Conservation (phyloP, 2,797 vertebrate species). For the Phalanger gymnotis region DNA sequence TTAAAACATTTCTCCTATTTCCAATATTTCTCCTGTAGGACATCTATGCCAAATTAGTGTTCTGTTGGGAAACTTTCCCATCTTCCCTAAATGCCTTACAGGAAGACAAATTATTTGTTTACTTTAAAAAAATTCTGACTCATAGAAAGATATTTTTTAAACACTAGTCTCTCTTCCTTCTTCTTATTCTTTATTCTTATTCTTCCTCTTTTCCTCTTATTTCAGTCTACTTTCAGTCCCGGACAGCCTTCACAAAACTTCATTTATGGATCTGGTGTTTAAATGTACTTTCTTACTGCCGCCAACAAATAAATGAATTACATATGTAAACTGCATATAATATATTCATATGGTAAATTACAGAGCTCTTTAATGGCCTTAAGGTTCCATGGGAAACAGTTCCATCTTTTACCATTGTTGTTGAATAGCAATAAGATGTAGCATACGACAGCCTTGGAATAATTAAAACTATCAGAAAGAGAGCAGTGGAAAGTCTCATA, state of each 20-base stretch:
- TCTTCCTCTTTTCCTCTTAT: neutral
- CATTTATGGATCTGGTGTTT: neutral
- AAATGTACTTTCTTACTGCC: slow-evolving; percentile 1
- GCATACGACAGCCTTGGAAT: neutral
- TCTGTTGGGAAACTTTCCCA: neutral
- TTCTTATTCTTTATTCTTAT: neutral
- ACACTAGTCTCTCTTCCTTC: neutral
- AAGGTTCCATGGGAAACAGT: neutral
- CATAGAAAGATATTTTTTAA: slow-evolving; percentile 32
- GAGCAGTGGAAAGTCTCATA: neutral
- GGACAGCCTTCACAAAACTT: neutral
- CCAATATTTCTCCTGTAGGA: slow-evolving; percentile 1
- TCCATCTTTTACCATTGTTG: neutral
- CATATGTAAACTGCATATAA: neutral
- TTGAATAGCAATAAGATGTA: neutral
- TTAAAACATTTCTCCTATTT: slow-evolving; percentile 20
- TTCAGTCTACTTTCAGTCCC: slow-evolving; percentile 12
- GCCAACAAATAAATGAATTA: slow-evolving; percentile 2
- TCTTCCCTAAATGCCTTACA: neutral
- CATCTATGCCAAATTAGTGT: slow-evolving; percentile 1
- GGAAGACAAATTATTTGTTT: neutral
- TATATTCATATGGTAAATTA: neutral
- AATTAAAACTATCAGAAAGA: neutral
- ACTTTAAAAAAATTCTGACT: neutral
- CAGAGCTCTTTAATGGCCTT: neutral